Conservation (phyloP, 2,113 vertebrate genomes). For the Anoura caudifer region DNA sequence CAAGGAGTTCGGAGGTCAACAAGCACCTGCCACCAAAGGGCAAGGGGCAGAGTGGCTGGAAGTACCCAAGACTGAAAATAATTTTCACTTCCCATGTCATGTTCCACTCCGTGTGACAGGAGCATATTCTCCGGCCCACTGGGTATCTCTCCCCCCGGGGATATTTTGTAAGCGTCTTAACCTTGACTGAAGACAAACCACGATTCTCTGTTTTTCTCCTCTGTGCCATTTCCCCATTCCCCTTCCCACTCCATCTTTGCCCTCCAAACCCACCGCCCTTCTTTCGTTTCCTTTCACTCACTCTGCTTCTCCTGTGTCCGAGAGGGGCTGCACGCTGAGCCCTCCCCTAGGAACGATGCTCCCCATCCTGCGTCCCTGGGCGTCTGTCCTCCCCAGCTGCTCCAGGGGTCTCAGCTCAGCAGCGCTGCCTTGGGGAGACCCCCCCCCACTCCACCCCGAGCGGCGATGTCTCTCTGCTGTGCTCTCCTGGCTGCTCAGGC, state of each 20-base stretch:
- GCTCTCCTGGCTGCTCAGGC: background rate
- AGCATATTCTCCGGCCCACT: background rate
- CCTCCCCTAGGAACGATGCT: background rate
- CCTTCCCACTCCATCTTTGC: background rate
- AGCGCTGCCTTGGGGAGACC: background rate
- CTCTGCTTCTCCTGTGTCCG: background rate
- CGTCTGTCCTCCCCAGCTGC: fast-evolving
- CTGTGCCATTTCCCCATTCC: background rate
- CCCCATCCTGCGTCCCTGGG: background rate
- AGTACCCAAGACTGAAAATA: background rate
- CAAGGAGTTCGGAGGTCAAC: background rate
- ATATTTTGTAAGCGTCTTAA: background rate
- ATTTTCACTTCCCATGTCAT: background rate
- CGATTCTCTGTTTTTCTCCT: background rate
- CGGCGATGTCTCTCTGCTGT: background rate
- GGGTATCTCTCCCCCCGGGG: background rate
- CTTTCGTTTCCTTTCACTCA: background rate
- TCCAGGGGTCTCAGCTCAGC: background rate
- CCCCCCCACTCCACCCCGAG: no score
- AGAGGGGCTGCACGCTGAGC: fast-evolving
- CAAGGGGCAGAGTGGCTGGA: background rate
- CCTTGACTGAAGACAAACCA: background rate
- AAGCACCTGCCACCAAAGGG: background rate
- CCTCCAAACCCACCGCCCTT: background rate
- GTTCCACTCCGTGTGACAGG: background rate